Base-by-base conservation (phyloP, 2,113 vertebrate species). In the Rhipidura dahli region DNA sequence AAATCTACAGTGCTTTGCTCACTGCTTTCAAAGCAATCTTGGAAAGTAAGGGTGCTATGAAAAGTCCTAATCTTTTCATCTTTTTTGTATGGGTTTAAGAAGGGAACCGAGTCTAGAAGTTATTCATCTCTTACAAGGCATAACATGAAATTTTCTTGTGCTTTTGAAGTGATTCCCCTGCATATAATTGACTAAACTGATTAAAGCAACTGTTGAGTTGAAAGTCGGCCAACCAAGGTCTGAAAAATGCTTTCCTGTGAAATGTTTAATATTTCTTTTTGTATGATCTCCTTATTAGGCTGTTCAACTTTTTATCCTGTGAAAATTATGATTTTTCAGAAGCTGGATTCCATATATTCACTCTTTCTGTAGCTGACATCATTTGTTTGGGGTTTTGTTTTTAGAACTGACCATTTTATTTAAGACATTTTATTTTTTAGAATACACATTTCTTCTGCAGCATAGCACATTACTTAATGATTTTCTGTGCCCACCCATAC, bases 171-270 rank as follows among this genome's bases (percentile, higher is more conserved):
- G 90, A 92, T 89, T 95, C 68, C 72, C 76, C 72, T 88, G 92
- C 94, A 95, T 87, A 93, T 95, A 97, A 96, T 93, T 95, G 88
- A 96, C 93, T 97, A 92, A 96, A 95, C 88, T 96, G 93, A 97
- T 97, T 96, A 96, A 96, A 97, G 92, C 47, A 93, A 94, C 82
- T 89, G 68, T 92, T 96, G 92, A 92, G 94, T 63, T 96, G 83
- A 97, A 96, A 93, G 93, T 90, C 93, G 83, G 95, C 90, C 45
- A 88, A 30, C 68, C 71, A 94, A 90, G 76, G 83, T 66, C 75
- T 95, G 90, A 94, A 95, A 96, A 97, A 92, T 83, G 69, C 72
- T 71, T 95, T 65, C 83, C 88, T 90, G 39, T 83, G 85, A 95
- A 95, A 95, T 81, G 71, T 88, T 96, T 93, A 93, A 93, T 91